Conservation (phyloP, 2,888 invertebrate genomes). For the Polylopha cassiicola region DNA sequence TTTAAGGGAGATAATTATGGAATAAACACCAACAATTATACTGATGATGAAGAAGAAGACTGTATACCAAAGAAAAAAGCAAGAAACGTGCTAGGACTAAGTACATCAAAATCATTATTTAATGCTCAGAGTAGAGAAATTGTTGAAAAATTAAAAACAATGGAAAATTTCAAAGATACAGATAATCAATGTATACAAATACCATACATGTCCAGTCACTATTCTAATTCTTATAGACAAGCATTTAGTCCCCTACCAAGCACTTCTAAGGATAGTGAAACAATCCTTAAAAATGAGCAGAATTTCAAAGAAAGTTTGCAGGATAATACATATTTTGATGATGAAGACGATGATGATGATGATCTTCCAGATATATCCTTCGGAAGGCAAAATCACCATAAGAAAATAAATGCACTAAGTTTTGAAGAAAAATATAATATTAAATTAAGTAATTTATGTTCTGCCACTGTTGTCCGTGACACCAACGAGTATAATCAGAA, state of each 20-base stretch:
- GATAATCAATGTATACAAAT: conserved; percentile 29
- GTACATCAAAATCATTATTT: conserved; percentile 37
- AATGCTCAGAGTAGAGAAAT: conserved; percentile 38
- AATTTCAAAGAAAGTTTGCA: conserved; percentile 37
- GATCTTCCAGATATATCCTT: conserved; percentile 30
- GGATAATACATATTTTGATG: conserved; percentile 15
- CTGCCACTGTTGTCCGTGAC: too few relatives aligned
- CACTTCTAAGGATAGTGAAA: conserved; percentile 42
- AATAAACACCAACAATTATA: conserved; percentile 19
- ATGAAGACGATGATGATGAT: conserved; percentile 23
- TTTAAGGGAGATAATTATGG: conserved; percentile 35
- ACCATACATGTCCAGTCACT: conserved; percentile 23
- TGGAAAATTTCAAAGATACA: conserved; percentile 30
- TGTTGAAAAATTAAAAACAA: conserved; percentile 24
- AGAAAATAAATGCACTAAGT: neutral
- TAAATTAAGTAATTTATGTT: too few relatives aligned
- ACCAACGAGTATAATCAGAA: too few relatives aligned
- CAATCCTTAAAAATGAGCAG: conserved; percentile 42
- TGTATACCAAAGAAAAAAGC: conserved; percentile 22
- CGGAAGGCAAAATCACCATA: conserved; percentile 25
- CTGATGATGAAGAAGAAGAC: conserved; percentile 23
- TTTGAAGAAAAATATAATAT: neutral
- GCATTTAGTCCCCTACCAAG: conserved; percentile 47
- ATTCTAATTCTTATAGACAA: conserved; percentile 12
- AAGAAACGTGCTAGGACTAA: conserved; percentile 26